A percentile compares a stretch with the other conserved stretches of the same genome.
phyloP scores from a whole-genome alignment of 2,113 vertebrate genomes.

The Lutjanus erythropterus region DNA sequence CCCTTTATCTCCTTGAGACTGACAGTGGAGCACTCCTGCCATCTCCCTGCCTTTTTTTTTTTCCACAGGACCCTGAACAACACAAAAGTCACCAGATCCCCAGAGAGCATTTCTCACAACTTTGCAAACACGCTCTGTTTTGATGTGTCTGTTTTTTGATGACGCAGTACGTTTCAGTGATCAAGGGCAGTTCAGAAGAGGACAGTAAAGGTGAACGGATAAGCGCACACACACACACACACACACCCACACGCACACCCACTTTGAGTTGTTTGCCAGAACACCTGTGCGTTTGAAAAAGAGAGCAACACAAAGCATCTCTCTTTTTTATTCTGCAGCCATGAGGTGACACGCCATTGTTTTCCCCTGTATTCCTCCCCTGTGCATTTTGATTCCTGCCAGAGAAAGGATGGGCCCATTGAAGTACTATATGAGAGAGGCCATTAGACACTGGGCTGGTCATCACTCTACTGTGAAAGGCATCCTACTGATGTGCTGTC shows the following conservation, averaged over 20 bases:
- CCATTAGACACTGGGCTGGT: constrained; percentile 62
- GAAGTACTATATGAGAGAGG: constrained; percentile 68
- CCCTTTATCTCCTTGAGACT: constrained; percentile 65
- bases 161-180: constrained; percentile 77
- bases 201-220: constrained; percentile 78
- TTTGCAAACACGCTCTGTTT: constrained; percentile 77
- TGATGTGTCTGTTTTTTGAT: constrained; percentile 82
- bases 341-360: constrained; percentile 80
- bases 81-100: constrained; percentile 77
- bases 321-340: constrained; percentile 73
- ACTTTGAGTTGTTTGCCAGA: constrained; percentile 78
- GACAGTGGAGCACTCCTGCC: constrained; percentile 61
- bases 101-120: constrained; percentile 80
- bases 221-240: constrained; percentile 41
- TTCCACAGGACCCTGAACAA: constrained; percentile 59
- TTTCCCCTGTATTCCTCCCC: constrained; percentile 67
- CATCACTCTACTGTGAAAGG: constrained; percentile 66
- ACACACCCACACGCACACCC: constrained; percentile 35
- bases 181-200: constrained; percentile 79
- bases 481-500: constrained; percentile 51
- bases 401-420: constrained; percentile 65
- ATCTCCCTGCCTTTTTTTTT: constrained; percentile 49
- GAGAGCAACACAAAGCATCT: constrained; percentile 71
- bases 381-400: constrained; percentile 74
- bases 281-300: constrained; percentile 81